Evolutionary conservation across 2,888 invertebrate species (phyloP).

Genomic region (Lasioglossum oenotherae): DNA sequence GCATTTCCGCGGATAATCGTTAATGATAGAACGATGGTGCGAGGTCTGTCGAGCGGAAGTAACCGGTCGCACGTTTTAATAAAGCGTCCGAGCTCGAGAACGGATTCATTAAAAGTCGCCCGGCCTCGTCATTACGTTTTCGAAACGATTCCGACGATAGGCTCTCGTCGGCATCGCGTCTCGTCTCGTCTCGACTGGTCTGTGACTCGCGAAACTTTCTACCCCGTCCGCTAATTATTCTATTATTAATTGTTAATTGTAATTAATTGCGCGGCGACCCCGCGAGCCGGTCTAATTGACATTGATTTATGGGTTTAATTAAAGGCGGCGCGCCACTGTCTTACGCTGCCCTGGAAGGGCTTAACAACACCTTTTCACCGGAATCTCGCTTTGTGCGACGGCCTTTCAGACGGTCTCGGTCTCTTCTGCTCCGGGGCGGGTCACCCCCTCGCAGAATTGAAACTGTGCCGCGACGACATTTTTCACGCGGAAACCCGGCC

Average conservation of each 20-base stretch:
- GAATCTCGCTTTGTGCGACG: slow-evolving; percentile 70
- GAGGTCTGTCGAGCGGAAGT: slow-evolving; percentile 14
- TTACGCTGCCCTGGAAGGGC: slow-evolving; percentile 74
- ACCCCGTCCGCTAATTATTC: slow-evolving; percentile 70
- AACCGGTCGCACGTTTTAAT: slow-evolving; percentile 58
- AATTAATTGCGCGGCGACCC: slow-evolving; percentile 77
- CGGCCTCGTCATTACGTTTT: slow-evolving; percentile 55
- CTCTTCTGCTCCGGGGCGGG: slow-evolving; percentile 25
- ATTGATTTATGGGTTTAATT: slow-evolving; percentile 84
- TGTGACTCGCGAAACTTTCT: slow-evolving; percentile 62
- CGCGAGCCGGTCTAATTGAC: slow-evolving; percentile 79
- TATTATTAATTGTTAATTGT: slow-evolving; percentile 83
- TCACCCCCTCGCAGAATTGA: slow-evolving; percentile 55
- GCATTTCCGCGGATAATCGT: slow-evolving; percentile 24
- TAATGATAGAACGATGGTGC: slow-evolving; percentile 28
- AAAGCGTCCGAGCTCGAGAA: slow-evolving; percentile 39
- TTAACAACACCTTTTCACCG: slow-evolving; percentile 81
- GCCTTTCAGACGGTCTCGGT: slow-evolving; percentile 65
- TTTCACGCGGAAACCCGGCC: slow-evolving; percentile 53
- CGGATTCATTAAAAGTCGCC: slow-evolving; percentile 66
- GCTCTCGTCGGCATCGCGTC: not conserved
- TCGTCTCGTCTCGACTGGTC: not conserved
- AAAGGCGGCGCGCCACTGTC: slow-evolving; percentile 79
- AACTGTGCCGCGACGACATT: slow-evolving; percentile 54
- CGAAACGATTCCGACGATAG: not conserved